Evolutionary conservation across 92 coral and sea anemone genomes (phyloP), one percentile per base, ranked within the genome.

Genomic region (Zoanthus gigantus): DNA sequence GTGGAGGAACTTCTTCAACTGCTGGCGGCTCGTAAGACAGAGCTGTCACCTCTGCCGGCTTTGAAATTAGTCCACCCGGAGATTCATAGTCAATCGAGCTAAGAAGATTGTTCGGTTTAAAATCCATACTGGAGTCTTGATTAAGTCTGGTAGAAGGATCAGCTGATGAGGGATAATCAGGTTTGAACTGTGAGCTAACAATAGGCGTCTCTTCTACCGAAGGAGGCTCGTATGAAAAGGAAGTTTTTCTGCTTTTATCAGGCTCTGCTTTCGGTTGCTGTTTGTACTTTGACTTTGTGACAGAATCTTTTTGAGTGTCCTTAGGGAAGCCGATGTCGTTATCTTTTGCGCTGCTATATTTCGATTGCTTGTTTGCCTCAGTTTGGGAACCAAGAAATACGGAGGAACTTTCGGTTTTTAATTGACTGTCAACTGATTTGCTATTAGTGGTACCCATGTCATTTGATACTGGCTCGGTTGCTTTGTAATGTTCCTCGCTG

Each of bases 201-300:
- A 81, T 63, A 67, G 85, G 85, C 9, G 58, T 81, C 29, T 81
- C 85, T 81, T 81, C 85, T 4, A 81, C 58, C 9, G 85, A 66
- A 3, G 85, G 85, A 37, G 85, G 85, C 12, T 81, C 85, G 18
- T 81, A 66, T 18, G 85, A 52, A 67, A 77, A 77, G 82, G 14
- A 18, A 0, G 12, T 18, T 28, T 13, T 53, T 54, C 23, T 67
- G 42, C 66, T 48, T 46, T 23, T 28, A 23, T 17, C 31, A 65
- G 37, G 9, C 28, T 66, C 67, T 48, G 31, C 75, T 28, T 48
- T 48, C 0, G 60, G 30, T 67, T 17, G 46, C 3, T 28, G 71
- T 44, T 50, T 17, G 14, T 18, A 18, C 47, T 45, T 71, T 28
- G 85, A 0, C 28, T 67, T 74, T 17, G 63, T 44, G 3, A 12